A percentile compares a stretch with the other conserved stretches of the same genome.
Conservation (phyloP, 2,797 vertebrate genomes). For the Podarcis siculus region DNA sequence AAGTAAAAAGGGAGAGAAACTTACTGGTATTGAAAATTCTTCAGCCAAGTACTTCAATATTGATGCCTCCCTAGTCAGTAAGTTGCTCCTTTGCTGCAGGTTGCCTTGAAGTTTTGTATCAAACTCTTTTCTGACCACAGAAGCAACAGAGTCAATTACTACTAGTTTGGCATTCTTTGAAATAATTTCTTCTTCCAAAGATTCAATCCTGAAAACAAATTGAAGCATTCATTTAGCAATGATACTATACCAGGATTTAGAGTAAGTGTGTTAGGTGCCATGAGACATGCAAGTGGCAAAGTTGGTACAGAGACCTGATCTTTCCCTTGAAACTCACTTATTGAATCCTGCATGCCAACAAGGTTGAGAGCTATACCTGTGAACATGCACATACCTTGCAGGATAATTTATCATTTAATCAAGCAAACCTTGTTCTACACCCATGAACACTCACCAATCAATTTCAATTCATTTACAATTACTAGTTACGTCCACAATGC, state of each 20-base stretch:
- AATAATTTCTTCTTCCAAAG: conserved; percentile 88
- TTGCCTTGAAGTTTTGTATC: conserved; percentile 84
- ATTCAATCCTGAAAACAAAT: conserved; percentile 76
- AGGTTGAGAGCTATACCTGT: not conserved
- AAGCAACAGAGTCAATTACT: conserved; percentile 86
- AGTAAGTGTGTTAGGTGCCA: not conserved
- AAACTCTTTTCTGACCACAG: conserved; percentile 88
- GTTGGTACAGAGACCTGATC: not conserved
- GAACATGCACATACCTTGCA: not conserved
- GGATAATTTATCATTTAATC: not conserved
- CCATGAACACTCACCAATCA: not conserved
- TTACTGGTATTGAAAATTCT: conserved; percentile 87
- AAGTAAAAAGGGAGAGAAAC: conserved; percentile 48
- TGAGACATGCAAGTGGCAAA: not conserved
- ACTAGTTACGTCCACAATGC: not conserved
- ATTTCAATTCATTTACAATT: not conserved
- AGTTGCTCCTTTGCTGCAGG: conserved; percentile 80
- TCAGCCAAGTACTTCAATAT: conserved; percentile 85
- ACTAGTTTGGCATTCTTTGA: conserved; percentile 81
- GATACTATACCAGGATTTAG: not conserved
- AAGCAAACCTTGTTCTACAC: not conserved
- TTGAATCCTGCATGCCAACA: not conserved
- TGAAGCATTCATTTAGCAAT: conserved; percentile 6
- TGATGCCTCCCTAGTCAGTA: conserved; percentile 81
- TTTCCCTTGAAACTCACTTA: not conserved